These are phyloP conservation scores for Alviniconcha strummeri DNA, from an alignment of 2,888 invertebrate species.

Conservation along the genomic window DNA sequence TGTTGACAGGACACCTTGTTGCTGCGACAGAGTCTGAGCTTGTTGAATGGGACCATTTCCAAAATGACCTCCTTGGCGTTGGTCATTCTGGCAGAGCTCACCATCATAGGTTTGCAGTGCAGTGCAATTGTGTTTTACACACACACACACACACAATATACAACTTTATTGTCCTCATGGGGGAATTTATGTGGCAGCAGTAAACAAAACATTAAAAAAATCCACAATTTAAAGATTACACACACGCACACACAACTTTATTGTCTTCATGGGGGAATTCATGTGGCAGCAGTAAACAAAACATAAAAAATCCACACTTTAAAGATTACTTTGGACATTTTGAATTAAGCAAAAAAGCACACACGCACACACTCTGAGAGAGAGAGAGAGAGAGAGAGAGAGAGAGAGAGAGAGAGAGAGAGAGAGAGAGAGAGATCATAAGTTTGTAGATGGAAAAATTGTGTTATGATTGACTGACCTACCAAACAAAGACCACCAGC, in stretches of 20 bases:
- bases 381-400: too few relatives aligned
- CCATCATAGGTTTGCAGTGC: constrained; percentile 63
- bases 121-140: not conserved
- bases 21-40: constrained; percentile 63
- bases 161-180: too few relatives aligned
- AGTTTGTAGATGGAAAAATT: too few relatives aligned
- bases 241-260: not conserved
- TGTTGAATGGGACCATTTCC: constrained; percentile 69
- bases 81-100: constrained; percentile 69
- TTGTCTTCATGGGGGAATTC: too few relatives aligned
- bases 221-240: not conserved
- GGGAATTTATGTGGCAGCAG: too few relatives aligned
- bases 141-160: not conserved
- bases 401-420: too few relatives aligned
- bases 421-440: too few relatives aligned
- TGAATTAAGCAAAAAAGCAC: not conserved
- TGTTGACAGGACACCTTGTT: constrained; percentile 65
- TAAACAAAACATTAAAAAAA: too few relatives aligned
- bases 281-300: too few relatives aligned
- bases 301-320: too few relatives aligned
- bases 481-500: too few relatives aligned
- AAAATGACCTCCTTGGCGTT: constrained; percentile 71
- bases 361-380: not conserved
- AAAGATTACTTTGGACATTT: not conserved
- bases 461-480: too few relatives aligned